Evolutionary conservation across 2,888 invertebrate species (phyloP).

Genomic region (Rhamnusium bicolor): DNA sequence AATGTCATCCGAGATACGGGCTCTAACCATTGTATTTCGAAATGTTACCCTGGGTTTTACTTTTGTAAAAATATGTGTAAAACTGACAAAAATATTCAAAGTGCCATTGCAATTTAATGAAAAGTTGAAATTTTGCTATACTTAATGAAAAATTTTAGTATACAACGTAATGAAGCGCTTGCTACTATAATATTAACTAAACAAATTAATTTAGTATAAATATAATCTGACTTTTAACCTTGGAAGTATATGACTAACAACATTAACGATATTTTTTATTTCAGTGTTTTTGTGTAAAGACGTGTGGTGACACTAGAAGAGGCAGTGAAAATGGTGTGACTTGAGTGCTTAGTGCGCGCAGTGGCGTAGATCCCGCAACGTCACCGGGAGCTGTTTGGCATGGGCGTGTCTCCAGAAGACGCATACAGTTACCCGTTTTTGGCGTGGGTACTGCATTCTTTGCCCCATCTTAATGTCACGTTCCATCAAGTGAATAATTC

Average conservation of each 20-base stretch:
- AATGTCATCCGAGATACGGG: too few species aligned
- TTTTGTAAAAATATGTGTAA: too few species aligned
- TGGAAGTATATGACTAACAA: not conserved
- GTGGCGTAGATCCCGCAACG: conserved; percentile 45
- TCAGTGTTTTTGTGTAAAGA: conserved; percentile 36
- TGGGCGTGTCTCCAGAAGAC: conserved; percentile 76
- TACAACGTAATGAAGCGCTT: too few species aligned
- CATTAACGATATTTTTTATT: conserved; percentile 33
- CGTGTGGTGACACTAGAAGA: conserved; percentile 23
- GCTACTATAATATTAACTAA: too few species aligned
- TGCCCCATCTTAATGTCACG: conserved; percentile 94
- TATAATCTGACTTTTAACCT: not conserved
- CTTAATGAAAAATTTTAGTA: too few species aligned
- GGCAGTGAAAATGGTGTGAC: conserved; percentile 49
- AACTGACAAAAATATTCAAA: too few species aligned
- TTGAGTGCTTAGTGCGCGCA: conserved; percentile 45
- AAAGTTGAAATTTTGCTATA: too few species aligned
- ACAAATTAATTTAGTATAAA: not conserved
- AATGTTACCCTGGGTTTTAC: too few species aligned
- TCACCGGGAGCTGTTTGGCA: conserved; percentile 54
- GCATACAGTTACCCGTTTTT: conserved; percentile 88
- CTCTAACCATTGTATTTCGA: too few species aligned
- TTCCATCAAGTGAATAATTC: conserved; percentile 92
- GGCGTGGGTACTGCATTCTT: conserved; percentile 88
- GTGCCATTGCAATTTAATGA: too few species aligned